Evolutionary conservation across 2,113 vertebrate species (phyloP), one percentile per base, ranked within the genome.

Genomic region (Etheostoma cragini): DNA sequence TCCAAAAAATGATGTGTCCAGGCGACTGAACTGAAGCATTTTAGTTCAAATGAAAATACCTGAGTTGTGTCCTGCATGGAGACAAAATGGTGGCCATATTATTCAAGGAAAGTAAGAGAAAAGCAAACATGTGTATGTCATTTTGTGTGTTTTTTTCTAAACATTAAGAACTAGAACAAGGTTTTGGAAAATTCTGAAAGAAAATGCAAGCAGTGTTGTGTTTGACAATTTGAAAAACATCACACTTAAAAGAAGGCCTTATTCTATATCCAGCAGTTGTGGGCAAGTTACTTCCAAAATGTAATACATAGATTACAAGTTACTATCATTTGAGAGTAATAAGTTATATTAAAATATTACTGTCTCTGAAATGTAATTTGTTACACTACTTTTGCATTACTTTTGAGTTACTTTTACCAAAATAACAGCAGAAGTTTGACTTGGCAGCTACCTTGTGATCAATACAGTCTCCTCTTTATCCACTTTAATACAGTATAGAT

Each of bases 1-100:
- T 92, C 91, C 92, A 91, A 92, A 93, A 91, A 86, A 70, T 90
- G 73, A 91, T 77, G 73, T 72, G 82, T 88, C 88, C 81, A 69
- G 82, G 68, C 79, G 22, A 88, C 69, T 87, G 86, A 91, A 90
- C 82, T 79, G 74, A 89, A 81, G 70, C 76, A 65, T 85, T 91
- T 78, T 57, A 71, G 78, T 75, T 30, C 11, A 89, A 89, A 82
- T 78, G 57, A 78, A 72, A 92, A 89, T 74, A 69, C 52, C 60
- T 46, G 21, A 17, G 19, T 73, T 64, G 50, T 67, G 78, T 87
- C 74, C 60, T 2, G 21, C 26, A 52, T 33, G 14, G 56, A 77
- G 76, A 83, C 75, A 72, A 80, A 82, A 82, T 75, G 84, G 53
- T 65, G 45, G 57, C 61, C 21, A 1, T 33, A 35, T 69, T 72